Base-by-base conservation (phyloP, 2,797 vertebrate species). In the Myotis pilosus region DNA sequence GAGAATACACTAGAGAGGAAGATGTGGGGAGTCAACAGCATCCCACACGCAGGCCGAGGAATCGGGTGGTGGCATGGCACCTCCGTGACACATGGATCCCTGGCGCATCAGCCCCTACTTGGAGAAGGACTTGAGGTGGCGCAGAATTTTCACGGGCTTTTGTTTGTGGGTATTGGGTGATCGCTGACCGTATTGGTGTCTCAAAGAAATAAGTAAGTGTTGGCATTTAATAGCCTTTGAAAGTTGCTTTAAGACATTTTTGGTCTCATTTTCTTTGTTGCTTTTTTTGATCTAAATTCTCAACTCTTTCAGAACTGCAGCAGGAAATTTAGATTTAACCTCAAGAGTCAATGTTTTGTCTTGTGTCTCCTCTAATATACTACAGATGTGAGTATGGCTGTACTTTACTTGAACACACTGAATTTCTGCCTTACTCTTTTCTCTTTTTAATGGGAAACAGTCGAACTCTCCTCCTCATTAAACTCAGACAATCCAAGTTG, bases 261-360 rank as follows among this genome's bases (percentile, higher is more conserved):
- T 96, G 96, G 97, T 94, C 41, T 96, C 69, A 88, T 97, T 96
- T 94, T 98, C 93, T 97, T 57, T 5, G 94, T 97, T 97, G 95
- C 94, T 95, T 98, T 98, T 98, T 97, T 97, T 98, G 57, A 95
- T 97, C 96, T 98, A 97, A 98, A 97, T 92, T 98, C 97, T 98
- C 97, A 98, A 96, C 97, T 96, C 75, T 98, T 94, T 97, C 92
- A 97, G 97, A 97, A 97, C 96, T 98, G 97, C 95, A 98, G 98
- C 98, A 98, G 98, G 98, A 98, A 98, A 98, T 98, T 98, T 98
- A 98, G 97, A 98, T 98, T 98, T 98, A 98, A 98, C 98, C 97
- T 98, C 97, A 98, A 98, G 98, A 98, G 98, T 98, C 97, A 97
- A 60, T 98, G 98, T 98, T 98, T 98, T 98, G 98, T 98, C 98